Conservation (phyloP, 2,888 invertebrate species). For the Epirrita christyi region DNA sequence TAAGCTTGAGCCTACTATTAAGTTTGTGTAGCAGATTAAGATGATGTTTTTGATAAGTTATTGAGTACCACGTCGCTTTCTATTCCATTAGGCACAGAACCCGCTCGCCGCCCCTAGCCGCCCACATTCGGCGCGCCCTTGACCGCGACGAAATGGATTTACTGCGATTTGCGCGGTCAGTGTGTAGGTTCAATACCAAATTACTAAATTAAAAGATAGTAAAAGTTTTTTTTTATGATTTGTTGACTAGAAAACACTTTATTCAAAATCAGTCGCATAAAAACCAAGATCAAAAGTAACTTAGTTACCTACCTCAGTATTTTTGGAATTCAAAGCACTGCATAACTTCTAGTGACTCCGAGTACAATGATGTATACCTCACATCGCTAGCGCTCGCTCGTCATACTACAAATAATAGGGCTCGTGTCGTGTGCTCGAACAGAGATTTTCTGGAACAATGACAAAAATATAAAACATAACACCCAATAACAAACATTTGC, state of each 20-base stretch:
- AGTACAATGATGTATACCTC: no score
- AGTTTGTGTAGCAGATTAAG: no score
- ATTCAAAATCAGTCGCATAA: background rate
- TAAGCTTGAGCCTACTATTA: no score
- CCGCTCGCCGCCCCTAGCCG: background rate
- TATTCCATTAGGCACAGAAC: conserved; percentile 1
- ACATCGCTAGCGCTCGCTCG: no score
- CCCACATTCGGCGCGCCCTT: conserved; percentile 7
- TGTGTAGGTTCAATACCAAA: background rate
- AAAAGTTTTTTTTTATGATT: background rate
- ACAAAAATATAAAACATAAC: no score
- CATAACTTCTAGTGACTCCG: no score
- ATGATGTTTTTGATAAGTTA: no score
- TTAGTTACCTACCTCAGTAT: no score
- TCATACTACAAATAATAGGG: background rate
- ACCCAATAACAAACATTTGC: background rate
- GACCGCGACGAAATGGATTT: conserved; percentile 15
- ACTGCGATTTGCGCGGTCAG: background rate
- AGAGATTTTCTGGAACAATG: conserved; percentile 13
- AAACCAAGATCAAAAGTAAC: no score
- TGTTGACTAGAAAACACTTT: conserved; percentile 17
- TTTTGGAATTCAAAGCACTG: no score
- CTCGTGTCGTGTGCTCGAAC: conserved; percentile 1
- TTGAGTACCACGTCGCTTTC: background rate
- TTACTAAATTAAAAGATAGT: conserved; percentile 5